Evolutionary conservation across 2,113 vertebrate species (phyloP), one percentile per base, ranked within the genome.

Genomic region (Cinclus mexicanus): DNA sequence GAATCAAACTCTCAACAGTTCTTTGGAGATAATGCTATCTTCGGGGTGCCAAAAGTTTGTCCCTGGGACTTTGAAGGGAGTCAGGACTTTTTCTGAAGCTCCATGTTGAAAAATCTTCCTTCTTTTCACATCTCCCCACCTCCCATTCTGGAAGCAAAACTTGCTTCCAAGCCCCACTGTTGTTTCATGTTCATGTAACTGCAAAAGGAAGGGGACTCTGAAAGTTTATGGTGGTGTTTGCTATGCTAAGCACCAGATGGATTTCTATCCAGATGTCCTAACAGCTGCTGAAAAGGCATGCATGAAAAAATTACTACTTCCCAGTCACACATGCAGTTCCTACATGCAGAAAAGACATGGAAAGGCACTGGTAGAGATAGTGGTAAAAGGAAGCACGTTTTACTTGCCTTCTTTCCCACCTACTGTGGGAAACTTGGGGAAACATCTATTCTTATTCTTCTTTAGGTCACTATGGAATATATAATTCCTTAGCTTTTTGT

Each of bases 191-290:
- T 74, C 53, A 5, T n/a, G 37, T 55, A 25, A 46, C 59, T 71
- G 82, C 60, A 75, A 74, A 91, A 86, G 56, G 53, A 93, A 59
- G 33, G 65, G 25, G 19, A 78, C 69, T 86, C 42, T 63, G 60
- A 37, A 67, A 60, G 88, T 74, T 92, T 89, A 82, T 61, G 69
- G 83, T 86, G 78, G 49, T 28, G 4, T 72, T 89, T 82, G 70
- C 70, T 87, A 2, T 8, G 0, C 56, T 64, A 37, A 92, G 80
- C 46, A 41, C 61, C 92, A 93, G 83, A 90, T 84, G 72, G n/a
- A 25, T 97, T 89, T 78, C 37, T 47, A 83, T 80, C 81, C 81
- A 94, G 91, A 85, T 96, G 90, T 92, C 56, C 47, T 70, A 90
- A 75, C 85, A 92, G 76, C 86, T 97, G 94, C 64, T 89, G 89